Base-by-base conservation (phyloP, 2,113 vertebrate genomes). In the Pitta sordida region DNA sequence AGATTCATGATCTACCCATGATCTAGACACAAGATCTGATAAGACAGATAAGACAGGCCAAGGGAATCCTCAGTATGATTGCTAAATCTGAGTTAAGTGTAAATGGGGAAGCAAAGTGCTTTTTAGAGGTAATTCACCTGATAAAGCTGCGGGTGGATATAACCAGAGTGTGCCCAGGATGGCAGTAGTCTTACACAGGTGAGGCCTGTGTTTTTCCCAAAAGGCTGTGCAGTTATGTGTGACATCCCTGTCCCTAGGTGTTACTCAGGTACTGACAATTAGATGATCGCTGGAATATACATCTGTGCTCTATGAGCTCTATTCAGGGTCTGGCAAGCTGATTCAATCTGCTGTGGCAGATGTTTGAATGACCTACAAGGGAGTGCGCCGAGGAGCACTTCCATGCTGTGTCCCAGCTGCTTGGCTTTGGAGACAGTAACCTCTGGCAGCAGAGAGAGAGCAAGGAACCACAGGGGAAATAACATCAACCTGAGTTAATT, bases 141-240 rank as follows among this genome's bases (percentile, higher is more conserved):
- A 37, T 36, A 36, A 32, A 68, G 44, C 11, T 19, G 26, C 70
- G 44, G 44, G 32, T 60, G 32, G 11, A 6, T 49, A 15, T 27
- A 62, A 34, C 2, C 9, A 13, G 22, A 36, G 9, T 3, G 12
- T 9, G 11, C 32, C 46, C 17, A 36, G 32, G 27, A 13, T 29
- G 7, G 16, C 39, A 22, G 7, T 6, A 36, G 12, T 6, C 37
- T 49, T 17, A 3, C 32, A 36, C 22, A 44, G 21, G 44, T 37
- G 39, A 68, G 36, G 44, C 43, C 24, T n/a, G 3, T 3, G 2
- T 4, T 1, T 63, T 51, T 85, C 36, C 77, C 60, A 30, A 34
- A 67, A 63, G n/a, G 27, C 39, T 49, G 16, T 10, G 1, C 1
- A 7, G 48, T 2, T 36, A 3, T 0, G 1, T 32, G 1, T 29